Base-by-base conservation (phyloP, 2,888 invertebrate genomes). In the Macrosoma leucophasiata region DNA sequence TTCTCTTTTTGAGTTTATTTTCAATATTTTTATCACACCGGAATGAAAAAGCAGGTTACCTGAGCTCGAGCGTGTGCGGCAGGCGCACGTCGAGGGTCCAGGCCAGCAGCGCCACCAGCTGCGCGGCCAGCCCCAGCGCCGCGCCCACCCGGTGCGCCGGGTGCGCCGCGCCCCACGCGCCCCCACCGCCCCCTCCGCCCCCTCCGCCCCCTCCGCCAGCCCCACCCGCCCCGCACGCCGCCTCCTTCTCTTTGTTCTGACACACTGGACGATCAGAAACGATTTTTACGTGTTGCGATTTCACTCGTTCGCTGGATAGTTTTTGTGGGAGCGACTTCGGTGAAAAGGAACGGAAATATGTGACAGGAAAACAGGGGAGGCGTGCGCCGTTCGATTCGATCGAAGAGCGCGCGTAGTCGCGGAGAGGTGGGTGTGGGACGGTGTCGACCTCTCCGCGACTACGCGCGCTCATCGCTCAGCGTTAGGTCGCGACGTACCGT, bases 71-170 rank as follows among this genome's bases (percentile, higher is more conserved):
- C 11, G 65, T 46, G 43, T 71, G 89, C 19, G 96, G 96, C 62
- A 96, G 85, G 46, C 91, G 86, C 32, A 92, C 87, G 76, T 95
- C 93, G 41, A 96, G 85, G 66, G 92, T 92, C 84, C 90, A 94
- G 28, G 95, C 92, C 46, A 96, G 82, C 47, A 95, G 84, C 61
- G 91, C 89, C 25, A 93, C 88, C 50, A 97, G 85, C 81, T 97
- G 97, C 36, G 95, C 91, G 21, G 93, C 91, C 66, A 95, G 94
- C 22, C 92, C 91, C 23, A 97, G 87, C 31, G 94, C 96, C 0
- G 77, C 76, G 19, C 41, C 39, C 33, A 52, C 45, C 91, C 95
- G 65, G 88, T 89, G 48, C 91, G 23, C 90, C 89, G 49, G 90
- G 41, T 41, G 39, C 13, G 36, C 36, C 23, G 33, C 25, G 29